Conservation (phyloP, 2,888 invertebrate genomes). For the Andrena marginata region DNA sequence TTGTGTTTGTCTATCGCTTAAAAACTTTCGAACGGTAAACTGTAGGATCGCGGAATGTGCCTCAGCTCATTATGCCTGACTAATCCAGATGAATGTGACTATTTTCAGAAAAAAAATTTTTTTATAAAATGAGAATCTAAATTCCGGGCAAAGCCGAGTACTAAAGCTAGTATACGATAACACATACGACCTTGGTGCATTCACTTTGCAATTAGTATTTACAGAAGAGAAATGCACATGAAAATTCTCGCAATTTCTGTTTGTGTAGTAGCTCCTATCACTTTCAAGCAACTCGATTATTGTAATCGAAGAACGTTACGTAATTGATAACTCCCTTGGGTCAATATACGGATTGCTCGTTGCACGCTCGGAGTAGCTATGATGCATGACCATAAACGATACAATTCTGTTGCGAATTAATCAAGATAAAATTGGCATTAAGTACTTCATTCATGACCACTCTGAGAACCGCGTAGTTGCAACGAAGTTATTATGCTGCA, state of each 20-base stretch:
- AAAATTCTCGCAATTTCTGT: not conserved
- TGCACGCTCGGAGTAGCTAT: not conserved
- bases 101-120: too few species aligned
- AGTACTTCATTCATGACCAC: slow-evolving; percentile 17
- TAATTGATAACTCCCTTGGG: slow-evolving; percentile 46
- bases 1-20: too few species aligned
- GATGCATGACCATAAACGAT: slow-evolving; percentile 6
- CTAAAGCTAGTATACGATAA: too few species aligned
- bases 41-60: too few species aligned
- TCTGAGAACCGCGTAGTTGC: not conserved
- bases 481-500: slow-evolving; percentile 13
- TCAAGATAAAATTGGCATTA: slow-evolving; percentile 40
- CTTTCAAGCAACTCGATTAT: slow-evolving; percentile 21
- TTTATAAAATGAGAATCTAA: too few species aligned
- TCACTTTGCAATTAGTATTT: too few species aligned
- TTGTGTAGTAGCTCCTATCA: not conserved
- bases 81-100: too few species aligned
- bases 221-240: not conserved
- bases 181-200: too few species aligned
- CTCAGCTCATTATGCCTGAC: too few species aligned
- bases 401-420: slow-evolving; percentile 29
- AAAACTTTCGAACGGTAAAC: too few species aligned
- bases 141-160: too few species aligned
- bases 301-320: slow-evolving; percentile 22
- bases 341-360: not conserved